Conservation (phyloP, 2,113 vertebrate genomes). For the Hippocampus abdominalis region DNA sequence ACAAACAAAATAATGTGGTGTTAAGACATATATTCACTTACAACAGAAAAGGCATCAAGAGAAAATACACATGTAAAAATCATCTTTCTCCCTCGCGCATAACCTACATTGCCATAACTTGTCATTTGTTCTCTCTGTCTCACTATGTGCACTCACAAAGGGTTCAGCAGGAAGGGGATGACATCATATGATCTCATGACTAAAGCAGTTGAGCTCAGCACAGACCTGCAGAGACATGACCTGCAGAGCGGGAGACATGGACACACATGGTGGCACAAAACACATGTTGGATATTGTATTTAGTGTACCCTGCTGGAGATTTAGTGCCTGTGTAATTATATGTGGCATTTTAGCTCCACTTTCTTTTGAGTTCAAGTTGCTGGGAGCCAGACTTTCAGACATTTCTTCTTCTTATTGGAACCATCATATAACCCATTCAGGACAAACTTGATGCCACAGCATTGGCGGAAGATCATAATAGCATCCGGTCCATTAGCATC, state of each 20-base stretch:
- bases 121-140: slow-evolving; percentile 8
- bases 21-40: neutral
- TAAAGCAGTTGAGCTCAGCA: slow-evolving; percentile 63
- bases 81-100: neutral
- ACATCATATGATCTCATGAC: slow-evolving; percentile 78
- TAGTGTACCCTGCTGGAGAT: neutral
- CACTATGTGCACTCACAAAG: neutral
- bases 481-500: neutral
- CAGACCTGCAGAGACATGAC: slow-evolving; percentile 72
- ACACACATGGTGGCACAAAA: slow-evolving; percentile 5
- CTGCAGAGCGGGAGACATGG: slow-evolving; percentile 19
- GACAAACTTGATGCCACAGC: neutral
- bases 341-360: neutral
- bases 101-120: neutral
- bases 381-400: neutral
- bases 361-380: neutral
- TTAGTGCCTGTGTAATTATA: neutral
- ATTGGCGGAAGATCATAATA: neutral
- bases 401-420: neutral
- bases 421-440: neutral
- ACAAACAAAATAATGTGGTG: neutral
- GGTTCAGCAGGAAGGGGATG: slow-evolving; percentile 52
- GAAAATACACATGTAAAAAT: neutral
- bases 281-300: neutral
- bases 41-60: neutral